phyloP scores from a whole-genome alignment of 1,140 invertebrate genomes.

The Cotesia vestalis region DNA sequence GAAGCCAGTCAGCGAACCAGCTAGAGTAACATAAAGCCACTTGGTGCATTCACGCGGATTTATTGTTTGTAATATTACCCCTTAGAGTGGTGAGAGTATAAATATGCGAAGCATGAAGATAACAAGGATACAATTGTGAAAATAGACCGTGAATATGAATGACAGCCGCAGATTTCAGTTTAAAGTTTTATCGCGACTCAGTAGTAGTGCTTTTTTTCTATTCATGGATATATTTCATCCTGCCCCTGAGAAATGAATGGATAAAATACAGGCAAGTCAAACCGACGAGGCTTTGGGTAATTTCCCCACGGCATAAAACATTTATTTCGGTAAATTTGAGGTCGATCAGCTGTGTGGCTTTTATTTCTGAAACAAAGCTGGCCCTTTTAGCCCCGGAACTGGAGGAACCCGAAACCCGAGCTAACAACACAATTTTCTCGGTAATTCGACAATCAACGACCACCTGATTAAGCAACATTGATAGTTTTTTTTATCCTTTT shows the following conservation, averaged over 20 bases:
- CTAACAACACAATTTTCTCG: no score
- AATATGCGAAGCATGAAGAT: slow-evolving; percentile 29
- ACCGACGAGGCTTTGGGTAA: neutral
- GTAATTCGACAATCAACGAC: no score
- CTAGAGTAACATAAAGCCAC: neutral
- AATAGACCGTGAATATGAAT: slow-evolving; percentile 11
- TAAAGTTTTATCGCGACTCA: neutral
- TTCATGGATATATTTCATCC: no score
- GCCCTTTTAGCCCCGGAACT: no score
- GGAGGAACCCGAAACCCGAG: no score
- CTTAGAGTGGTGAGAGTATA: slow-evolving; percentile 18
- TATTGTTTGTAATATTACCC: slow-evolving; percentile 33
- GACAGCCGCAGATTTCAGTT: neutral
- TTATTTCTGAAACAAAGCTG: no score
- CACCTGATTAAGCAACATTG: no score
- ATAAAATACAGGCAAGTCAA: no score
- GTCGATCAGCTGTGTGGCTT: neutral
- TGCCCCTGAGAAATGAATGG: no score
- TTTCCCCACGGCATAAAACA: neutral
- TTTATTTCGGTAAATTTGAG: slow-evolving; percentile 6
- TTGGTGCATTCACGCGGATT: slow-evolving; percentile 22
- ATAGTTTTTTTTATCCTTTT: no score
- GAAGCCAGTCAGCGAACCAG: no score
- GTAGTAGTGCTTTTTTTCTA: no score
- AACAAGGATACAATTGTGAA: slow-evolving; percentile 29